These are phyloP conservation scores for Bovichtus variegatus DNA, from an alignment of 2,797 vertebrate species.

Conservation along the genomic window DNA sequence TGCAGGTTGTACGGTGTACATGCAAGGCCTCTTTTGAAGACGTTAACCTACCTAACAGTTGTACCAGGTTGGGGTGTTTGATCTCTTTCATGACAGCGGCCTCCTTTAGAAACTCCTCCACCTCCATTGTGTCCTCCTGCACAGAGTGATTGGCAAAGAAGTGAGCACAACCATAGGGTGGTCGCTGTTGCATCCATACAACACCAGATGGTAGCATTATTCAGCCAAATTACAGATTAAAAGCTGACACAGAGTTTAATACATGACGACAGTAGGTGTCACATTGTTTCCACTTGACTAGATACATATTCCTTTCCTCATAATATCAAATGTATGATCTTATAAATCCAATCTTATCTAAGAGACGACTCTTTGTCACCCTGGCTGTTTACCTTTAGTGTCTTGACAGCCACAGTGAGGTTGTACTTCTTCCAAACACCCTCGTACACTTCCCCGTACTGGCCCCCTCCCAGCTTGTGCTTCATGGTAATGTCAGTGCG, in stretches of 20 bases:
- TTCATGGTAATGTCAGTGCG: constrained; percentile 99
- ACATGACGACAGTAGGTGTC: neutral
- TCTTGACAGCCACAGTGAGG: constrained; percentile 97
- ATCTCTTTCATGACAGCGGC: constrained; percentile 99
- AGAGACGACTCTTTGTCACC: neutral
- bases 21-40: neutral
- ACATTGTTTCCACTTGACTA: constrained; percentile 14
- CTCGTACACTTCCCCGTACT: constrained; percentile 98
- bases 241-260: neutral
- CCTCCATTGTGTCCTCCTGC: constrained; percentile 99
- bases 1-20: neutral
- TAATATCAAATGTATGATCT: neutral
- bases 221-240: constrained; percentile 23
- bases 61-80: constrained; percentile 98
- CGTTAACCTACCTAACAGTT: constrained; percentile 91
- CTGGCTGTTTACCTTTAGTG: constrained; percentile 88
- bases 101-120: constrained; percentile 98
- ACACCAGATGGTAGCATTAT: constrained; percentile 72
- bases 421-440: constrained; percentile 99
- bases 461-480: constrained; percentile 97
- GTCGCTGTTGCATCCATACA: constrained; percentile 55
- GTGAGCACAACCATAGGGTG: neutral
- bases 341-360: neutral
- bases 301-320: neutral
- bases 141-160: constrained; percentile 14